A percentile compares a stretch with the other conserved stretches of the same genome.
Conservation (phyloP, 2,888 invertebrate genomes). For the Nephrotoma appendiculata region DNA sequence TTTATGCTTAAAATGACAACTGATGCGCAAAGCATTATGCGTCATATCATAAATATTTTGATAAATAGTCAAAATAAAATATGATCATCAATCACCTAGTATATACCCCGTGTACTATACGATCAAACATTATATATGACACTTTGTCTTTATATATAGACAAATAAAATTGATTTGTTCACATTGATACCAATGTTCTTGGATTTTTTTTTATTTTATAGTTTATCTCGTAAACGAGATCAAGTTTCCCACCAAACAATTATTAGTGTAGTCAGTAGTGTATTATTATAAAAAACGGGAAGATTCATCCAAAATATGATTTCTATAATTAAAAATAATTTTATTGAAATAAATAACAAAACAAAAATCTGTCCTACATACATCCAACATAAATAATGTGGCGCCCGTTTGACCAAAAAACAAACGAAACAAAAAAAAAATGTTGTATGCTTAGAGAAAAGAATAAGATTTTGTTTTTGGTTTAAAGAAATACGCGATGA, state of each 20-base stretch:
- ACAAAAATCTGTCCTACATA: slow-evolving; percentile 8
- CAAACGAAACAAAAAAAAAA: background rate
- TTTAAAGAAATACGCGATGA: background rate
- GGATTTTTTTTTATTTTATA: background rate
- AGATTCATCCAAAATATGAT: background rate
- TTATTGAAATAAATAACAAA: background rate
- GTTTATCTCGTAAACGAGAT: background rate
- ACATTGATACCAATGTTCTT: background rate
- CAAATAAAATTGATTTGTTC: background rate
- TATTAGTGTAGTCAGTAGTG: background rate
- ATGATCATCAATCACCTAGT: background rate
- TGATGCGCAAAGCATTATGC: background rate
- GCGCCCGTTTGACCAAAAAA: slow-evolving; percentile 8
- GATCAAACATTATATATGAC: background rate
- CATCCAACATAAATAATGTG: slow-evolving; percentile 11
- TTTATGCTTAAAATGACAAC: background rate
- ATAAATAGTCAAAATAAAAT: background rate
- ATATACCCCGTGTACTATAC: background rate
- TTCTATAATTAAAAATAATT: background rate
- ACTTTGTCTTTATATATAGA: background rate
- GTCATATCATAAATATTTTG: background rate
- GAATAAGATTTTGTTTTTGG: background rate
- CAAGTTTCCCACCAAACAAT: background rate
- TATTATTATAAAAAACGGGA: background rate
- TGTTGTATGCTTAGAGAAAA: background rate